These are phyloP conservation scores for Micromussa lordhowensis DNA, from an alignment of 92 coral and sea anemone species.

Conservation along the genomic window DNA sequence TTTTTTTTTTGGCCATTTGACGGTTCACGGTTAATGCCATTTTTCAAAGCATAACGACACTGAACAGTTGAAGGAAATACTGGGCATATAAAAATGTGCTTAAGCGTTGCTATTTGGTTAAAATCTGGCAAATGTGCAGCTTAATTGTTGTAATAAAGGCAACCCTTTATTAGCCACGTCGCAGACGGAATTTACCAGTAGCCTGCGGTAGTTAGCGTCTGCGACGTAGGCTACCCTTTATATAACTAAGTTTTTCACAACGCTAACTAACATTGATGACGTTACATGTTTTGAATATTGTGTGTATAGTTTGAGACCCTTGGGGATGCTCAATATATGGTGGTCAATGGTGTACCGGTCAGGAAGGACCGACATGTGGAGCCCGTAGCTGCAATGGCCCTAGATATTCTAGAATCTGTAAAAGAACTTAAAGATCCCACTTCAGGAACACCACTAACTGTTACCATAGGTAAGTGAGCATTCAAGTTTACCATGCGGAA, in stretches of 20 bases:
- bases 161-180: no score
- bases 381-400: conserved; percentile 89
- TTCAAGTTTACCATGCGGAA: neutral
- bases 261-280: neutral
- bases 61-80: no score
- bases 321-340: conserved; percentile 92
- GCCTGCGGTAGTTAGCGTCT: no score
- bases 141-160: neutral
- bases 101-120: no score
- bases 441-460: conserved; percentile 70
- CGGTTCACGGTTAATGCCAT: no score
- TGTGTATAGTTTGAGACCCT: conserved; percentile 79
- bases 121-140: no score
- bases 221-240: neutral
- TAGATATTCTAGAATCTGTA: conserved; percentile 78
- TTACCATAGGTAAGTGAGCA: conserved; percentile 65
- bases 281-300: no score
- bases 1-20: no score
- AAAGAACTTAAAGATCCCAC: conserved; percentile 72
- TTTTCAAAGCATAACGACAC: no score
- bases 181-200: no score
- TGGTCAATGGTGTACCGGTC: conserved; percentile 79
- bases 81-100: no score
- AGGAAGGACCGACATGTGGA: conserved; percentile 74
- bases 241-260: neutral